Percentiles rank a stretch among this genome's conserved stretches.
Conservation (phyloP, 2,888 invertebrate species). For the Agriotes lineatus region DNA sequence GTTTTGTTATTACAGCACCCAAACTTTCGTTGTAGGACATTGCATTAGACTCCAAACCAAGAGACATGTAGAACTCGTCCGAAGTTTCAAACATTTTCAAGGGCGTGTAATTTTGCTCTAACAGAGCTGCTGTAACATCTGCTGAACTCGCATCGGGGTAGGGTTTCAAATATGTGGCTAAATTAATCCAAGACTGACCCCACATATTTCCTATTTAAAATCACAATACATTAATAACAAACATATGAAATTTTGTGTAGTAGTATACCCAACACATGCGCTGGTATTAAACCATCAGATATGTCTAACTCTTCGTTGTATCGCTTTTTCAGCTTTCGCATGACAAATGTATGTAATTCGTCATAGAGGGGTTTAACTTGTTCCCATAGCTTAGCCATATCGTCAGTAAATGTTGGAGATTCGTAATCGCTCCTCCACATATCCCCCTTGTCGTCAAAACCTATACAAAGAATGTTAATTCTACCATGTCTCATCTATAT, state of each 20-base stretch:
- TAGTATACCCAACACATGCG: constrained; percentile 69
- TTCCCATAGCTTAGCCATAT: constrained; percentile 67
- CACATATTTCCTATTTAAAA: constrained; percentile 70
- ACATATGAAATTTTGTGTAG: neutral
- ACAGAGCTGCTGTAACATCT: constrained; percentile 70
- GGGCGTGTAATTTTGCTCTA: constrained; percentile 64
- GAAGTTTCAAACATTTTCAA: constrained; percentile 71
- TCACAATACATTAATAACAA: neutral
- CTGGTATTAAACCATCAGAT: constrained; percentile 73
- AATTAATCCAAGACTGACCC: constrained; percentile 74
- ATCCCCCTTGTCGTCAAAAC: constrained; percentile 67
- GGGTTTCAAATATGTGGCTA: constrained; percentile 68
- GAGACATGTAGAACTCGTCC: constrained; percentile 72
- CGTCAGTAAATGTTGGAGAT: constrained; percentile 62
- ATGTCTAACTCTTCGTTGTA: constrained; percentile 68
- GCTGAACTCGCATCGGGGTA: constrained; percentile 65
- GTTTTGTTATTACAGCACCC: constrained; percentile 70
- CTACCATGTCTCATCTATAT: neutral
- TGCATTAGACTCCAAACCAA: constrained; percentile 72
- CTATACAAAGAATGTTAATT: constrained; percentile 55
- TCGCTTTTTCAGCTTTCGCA: constrained; percentile 67
- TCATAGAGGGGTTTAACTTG: constrained; percentile 76
- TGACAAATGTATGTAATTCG: constrained; percentile 75
- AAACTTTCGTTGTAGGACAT: constrained; percentile 70
- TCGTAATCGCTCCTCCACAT: constrained; percentile 69